Percentiles rank a stretch among this genome's conserved stretches.
phyloP scores from a whole-genome alignment of 2,888 invertebrate genomes.

The Stramonita haemastoma region DNA sequence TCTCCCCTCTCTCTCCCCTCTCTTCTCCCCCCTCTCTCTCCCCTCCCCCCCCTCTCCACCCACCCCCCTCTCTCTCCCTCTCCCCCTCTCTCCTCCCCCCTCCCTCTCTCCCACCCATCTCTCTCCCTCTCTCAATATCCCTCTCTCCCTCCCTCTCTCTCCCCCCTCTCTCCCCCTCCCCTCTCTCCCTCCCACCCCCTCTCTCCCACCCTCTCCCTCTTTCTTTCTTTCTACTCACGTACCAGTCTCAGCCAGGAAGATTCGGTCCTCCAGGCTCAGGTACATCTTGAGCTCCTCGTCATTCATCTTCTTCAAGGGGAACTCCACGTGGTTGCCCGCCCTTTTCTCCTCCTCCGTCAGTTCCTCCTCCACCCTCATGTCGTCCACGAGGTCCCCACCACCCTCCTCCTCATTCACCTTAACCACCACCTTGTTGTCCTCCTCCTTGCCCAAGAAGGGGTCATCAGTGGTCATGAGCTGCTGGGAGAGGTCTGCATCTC shows the following conservation, averaged over 20 bases:
- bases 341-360: conserved; percentile 1
- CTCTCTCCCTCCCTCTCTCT: too few species aligned
- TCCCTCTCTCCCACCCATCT: too few species aligned
- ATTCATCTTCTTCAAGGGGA: conserved; percentile 23
- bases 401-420: background rate
- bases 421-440: background rate
- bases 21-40: too few species aligned
- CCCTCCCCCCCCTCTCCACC: too few species aligned
- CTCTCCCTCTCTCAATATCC: too few species aligned
- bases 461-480: background rate
- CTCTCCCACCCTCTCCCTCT: too few species aligned
- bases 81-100: too few species aligned
- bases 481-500: background rate
- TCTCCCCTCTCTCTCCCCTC: too few species aligned
- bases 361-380: background rate
- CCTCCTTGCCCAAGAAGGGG: background rate
- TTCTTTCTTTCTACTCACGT: too few species aligned
- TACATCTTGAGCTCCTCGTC: conserved; percentile 31
- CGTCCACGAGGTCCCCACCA: background rate
- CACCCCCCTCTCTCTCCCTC: too few species aligned
- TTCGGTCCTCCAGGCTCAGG: conserved; percentile 38
- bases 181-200: too few species aligned
- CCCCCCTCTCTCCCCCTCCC: too few species aligned
- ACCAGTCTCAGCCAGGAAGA: conserved; percentile 27
- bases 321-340: conserved; percentile 6